Conservation (phyloP, 1,140 invertebrate genomes). For the Leptinotarsa undecemlineata region DNA sequence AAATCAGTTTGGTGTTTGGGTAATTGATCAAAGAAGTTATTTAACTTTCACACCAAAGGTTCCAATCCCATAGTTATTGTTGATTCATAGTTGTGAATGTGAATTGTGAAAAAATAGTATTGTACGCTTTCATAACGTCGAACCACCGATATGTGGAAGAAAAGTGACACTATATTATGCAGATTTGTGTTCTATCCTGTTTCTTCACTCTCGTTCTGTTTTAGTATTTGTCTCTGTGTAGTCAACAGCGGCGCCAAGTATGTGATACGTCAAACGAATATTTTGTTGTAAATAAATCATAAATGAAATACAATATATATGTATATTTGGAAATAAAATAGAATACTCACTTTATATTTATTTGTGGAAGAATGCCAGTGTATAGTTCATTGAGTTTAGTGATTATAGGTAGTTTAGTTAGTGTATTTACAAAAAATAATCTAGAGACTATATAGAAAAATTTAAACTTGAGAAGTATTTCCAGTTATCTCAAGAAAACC, state of each 20-base stretch:
- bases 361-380: constrained; percentile 8
- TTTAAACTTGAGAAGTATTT: background rate
- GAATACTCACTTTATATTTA: background rate
- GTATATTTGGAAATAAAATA: background rate
- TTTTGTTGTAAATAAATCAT: background rate
- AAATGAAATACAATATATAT: background rate
- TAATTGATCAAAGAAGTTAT: no score
- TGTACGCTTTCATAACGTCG: no score
- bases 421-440: background rate
- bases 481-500: background rate
- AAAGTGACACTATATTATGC: no score
- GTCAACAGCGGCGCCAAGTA: constrained; percentile 27
- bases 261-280: constrained; percentile 25
- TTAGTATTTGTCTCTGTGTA: no score
- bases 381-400: constrained; percentile 9
- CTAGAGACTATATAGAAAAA: constrained; percentile 8
- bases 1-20: no score
- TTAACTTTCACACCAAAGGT: no score
- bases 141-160: no score
- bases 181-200: no score
- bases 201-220: no score
- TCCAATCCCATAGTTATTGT: no score
- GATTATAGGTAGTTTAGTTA: constrained; percentile 8
- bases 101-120: no score
- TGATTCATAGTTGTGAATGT: no score